Evolutionary conservation across 2,113 vertebrate genomes (phyloP).

Genomic region (Ceyx melanurus): DNA sequence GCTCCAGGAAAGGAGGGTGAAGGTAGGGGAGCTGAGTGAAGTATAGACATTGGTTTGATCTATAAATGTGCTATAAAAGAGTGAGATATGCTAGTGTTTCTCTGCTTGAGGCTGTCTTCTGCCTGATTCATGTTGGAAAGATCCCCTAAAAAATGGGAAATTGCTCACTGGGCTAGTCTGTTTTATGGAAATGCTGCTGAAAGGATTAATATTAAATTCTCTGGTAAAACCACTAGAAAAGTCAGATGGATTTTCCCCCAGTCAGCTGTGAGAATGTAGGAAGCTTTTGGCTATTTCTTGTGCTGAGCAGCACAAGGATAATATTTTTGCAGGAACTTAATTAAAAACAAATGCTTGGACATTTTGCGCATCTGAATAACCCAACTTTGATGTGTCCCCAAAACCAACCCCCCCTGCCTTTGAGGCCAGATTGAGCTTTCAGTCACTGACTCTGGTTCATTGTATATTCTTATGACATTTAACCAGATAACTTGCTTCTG

Average conservation of each 20-base stretch:
- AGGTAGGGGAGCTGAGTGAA: accelerated
- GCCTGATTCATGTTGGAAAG: background rate
- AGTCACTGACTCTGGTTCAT: accelerated
- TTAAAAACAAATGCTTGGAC: background rate
- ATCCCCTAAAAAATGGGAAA: background rate
- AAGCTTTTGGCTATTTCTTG: background rate
- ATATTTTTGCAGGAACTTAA: background rate
- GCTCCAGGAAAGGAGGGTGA: accelerated
- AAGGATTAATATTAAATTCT: background rate
- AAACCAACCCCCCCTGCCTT: background rate
- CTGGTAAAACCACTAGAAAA: background rate
- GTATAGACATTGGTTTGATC: background rate
- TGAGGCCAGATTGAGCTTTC: background rate
- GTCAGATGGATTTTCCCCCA: background rate
- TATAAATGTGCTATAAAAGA: accelerated
- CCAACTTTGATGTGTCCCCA: accelerated
- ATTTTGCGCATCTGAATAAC: background rate
- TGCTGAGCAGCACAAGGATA: background rate
- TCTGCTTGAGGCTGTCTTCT: background rate
- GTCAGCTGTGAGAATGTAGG: background rate
- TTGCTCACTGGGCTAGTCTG: accelerated
- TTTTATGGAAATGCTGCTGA: background rate
- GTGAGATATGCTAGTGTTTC: too few relatives aligned
- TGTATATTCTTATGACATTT: background rate
- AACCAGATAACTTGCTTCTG: background rate